These are phyloP conservation scores for Meloidogyne chitwoodi DNA, from an alignment of 1,140 invertebrate species.

Conservation along the genomic window DNA sequence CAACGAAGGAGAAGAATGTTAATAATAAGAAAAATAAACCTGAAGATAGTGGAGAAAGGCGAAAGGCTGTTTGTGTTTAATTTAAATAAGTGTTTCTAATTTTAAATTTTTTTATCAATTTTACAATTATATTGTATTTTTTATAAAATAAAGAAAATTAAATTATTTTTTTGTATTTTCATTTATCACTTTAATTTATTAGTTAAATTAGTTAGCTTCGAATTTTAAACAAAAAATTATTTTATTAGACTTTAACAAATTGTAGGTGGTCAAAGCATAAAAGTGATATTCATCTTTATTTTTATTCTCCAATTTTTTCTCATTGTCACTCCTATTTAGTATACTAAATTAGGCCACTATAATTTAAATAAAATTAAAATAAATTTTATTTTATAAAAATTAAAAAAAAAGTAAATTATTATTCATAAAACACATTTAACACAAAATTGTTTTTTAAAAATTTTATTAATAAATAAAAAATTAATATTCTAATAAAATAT, in stretches of 20 bases:
- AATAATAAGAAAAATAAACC: not conserved
- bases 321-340: too few relatives aligned
- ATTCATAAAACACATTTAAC: too few relatives aligned
- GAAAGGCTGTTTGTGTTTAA: constrained; percentile 1
- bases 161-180: not conserved
- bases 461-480: not conserved
- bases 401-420: too few relatives aligned
- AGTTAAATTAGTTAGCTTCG: not conserved
- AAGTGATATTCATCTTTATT: too few relatives aligned
- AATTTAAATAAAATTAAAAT: too few relatives aligned
- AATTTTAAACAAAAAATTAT: not conserved
- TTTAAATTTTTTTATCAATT: not conserved
- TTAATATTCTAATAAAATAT: not conserved
- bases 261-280: too few relatives aligned
- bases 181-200: too few relatives aligned
- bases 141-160: not conserved
- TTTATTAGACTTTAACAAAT: too few relatives aligned
- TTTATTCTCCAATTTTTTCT: too few relatives aligned
- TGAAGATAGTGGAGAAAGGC: not conserved
- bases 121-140: too few relatives aligned
- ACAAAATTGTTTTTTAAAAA: not conserved
- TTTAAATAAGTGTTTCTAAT: not conserved
- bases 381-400: too few relatives aligned
- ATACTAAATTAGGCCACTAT: too few relatives aligned
- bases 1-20: not conserved